phyloP scores from a whole-genome alignment of 2,888 invertebrate genomes.

The Smittia aterrima region DNA sequence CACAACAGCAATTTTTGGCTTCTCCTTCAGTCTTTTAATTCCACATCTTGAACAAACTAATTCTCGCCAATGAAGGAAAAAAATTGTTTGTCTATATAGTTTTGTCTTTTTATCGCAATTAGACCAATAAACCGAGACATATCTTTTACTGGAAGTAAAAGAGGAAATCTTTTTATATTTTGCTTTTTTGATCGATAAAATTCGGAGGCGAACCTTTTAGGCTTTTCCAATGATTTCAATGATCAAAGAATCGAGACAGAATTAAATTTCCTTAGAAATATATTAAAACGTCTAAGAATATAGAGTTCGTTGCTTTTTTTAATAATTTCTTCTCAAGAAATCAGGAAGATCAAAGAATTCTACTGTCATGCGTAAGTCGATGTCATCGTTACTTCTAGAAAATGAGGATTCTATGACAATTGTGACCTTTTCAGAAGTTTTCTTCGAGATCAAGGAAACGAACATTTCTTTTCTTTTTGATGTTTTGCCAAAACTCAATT shows the following conservation, averaged over 20 bases:
- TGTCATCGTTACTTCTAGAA: too few species aligned
- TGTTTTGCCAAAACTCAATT: conserved; percentile 40
- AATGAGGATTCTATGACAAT: neutral
- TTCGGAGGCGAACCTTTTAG: too few species aligned
- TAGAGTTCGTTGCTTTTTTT: too few species aligned
- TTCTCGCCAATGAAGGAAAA: neutral
- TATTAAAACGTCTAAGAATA: too few species aligned
- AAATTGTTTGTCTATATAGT: neutral
- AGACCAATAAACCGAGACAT: neutral
- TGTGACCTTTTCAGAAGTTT: neutral
- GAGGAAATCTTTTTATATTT: neutral
- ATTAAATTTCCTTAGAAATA: too few species aligned
- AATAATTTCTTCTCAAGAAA: too few species aligned
- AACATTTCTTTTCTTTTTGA: conserved; percentile 4
- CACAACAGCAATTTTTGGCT: conserved; percentile 19
- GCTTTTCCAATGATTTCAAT: too few species aligned
- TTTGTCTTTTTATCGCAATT: neutral
- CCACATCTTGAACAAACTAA: neutral
- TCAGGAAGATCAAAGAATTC: too few species aligned
- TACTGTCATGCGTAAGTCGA: too few species aligned
- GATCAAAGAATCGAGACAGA: too few species aligned
- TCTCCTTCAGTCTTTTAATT: neutral
- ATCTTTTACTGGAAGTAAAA: neutral
- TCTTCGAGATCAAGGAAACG: neutral
- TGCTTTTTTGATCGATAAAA: neutral